Evolutionary conservation across 1,140 invertebrate genomes (phyloP).

Genomic region (Rhagoletis pomonella): DNA sequence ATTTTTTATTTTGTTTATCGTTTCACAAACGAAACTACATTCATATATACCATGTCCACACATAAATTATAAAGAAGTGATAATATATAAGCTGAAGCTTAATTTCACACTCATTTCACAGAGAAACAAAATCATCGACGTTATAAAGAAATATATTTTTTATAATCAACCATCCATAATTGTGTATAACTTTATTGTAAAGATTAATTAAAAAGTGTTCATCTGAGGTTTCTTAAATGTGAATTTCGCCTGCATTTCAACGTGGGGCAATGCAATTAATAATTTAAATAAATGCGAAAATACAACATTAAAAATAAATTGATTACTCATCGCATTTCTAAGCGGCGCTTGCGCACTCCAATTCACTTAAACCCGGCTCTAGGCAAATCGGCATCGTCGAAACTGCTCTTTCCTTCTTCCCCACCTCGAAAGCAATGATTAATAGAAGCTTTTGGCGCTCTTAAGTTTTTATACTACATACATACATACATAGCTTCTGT

Average conservation of each 20-base stretch:
- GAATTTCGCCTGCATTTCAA: background rate
- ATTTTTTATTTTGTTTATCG: no score
- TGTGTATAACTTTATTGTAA: no score
- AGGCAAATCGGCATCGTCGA: background rate
- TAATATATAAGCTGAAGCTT: no score
- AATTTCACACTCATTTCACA: no score
- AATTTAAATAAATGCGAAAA: background rate
- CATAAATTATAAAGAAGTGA: no score
- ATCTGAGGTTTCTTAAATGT: no score
- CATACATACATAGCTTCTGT: background rate
- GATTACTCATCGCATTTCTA: slow-evolving; percentile 17
- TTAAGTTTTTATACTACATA: background rate
- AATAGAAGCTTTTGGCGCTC: background rate
- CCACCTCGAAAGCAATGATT: background rate
- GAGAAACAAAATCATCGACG: no score
- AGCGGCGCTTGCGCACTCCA: background rate
- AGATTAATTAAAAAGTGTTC: no score
- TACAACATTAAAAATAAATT: background rate
- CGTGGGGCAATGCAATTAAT: background rate
- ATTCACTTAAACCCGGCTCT: background rate
- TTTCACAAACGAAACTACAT: no score
- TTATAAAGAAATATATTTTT: no score
- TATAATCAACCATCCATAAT: no score
- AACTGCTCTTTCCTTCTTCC: background rate
- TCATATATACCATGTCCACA: no score